Evolutionary conservation across 2,113 vertebrate genomes (phyloP).

Genomic region (Phyllopteryx taeniolatus): DNA sequence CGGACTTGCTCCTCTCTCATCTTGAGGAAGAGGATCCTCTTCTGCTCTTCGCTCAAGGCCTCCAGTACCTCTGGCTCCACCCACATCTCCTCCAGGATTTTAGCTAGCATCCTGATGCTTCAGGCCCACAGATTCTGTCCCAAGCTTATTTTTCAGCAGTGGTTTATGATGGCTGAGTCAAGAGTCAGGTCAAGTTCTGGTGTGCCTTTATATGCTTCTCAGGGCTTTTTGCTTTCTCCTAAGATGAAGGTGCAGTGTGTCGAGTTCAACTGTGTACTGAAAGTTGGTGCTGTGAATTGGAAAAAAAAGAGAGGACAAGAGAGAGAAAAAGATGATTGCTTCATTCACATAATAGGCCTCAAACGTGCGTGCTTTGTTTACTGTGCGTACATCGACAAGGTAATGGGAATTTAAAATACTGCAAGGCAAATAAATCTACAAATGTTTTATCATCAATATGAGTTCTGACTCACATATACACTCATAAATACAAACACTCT

Average conservation of each 20-base stretch:
- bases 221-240: not conserved
- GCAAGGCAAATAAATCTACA: constrained; percentile 31
- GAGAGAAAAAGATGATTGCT: not conserved
- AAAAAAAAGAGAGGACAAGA: not conserved
- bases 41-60: constrained; percentile 77
- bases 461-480: constrained; percentile 10
- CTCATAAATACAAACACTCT: constrained; percentile 13
- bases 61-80: constrained; percentile 77
- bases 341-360: not conserved
- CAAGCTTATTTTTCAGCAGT: constrained; percentile 33
- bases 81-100: constrained; percentile 79
- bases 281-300: not conserved
- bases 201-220: not conserved
- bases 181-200: not conserved
- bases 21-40: constrained; percentile 75
- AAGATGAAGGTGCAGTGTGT: not conserved
- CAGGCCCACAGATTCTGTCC: constrained; percentile 7
- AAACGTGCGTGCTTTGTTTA: constrained; percentile 24
- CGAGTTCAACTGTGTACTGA: not conserved
- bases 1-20: constrained; percentile 80
- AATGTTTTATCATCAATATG: not conserved
- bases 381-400: constrained; percentile 28
- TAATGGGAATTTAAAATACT: constrained; percentile 39
- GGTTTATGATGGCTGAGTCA: not conserved
- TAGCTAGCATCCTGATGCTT: constrained; percentile 71